Conservation (phyloP, 1,140 invertebrate species). For the Trypoxylus dichotomus region DNA sequence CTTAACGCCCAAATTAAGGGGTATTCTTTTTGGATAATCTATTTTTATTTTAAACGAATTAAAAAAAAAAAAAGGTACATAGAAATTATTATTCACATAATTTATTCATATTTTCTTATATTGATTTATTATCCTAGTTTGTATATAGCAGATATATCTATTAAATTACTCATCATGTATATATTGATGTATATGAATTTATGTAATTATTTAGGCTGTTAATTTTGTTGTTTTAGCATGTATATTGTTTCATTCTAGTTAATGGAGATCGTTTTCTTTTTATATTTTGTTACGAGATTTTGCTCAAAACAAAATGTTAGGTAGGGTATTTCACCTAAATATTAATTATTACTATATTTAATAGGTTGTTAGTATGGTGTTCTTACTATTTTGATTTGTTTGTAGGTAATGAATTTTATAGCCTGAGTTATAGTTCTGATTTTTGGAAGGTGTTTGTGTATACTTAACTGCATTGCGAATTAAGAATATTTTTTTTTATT, state of each 20-base stretch:
- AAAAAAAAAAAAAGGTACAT: not conserved
- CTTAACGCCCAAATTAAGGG: not conserved
- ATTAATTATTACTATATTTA: slow-evolving; percentile 18
- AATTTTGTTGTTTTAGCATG: not conserved
- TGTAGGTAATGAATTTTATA: not conserved
- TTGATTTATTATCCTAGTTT: not conserved
- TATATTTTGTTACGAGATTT: slow-evolving; percentile 26
- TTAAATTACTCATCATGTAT: slow-evolving; percentile 14
- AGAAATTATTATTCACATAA: no score
- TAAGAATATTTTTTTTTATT: not conserved
- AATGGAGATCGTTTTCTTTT: not conserved
- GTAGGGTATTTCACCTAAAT: slow-evolving; percentile 14
- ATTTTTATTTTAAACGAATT: not conserved
- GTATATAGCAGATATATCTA: not conserved
- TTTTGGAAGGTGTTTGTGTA: slow-evolving; percentile 14
- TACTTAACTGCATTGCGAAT: not conserved
- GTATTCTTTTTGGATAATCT: not conserved
- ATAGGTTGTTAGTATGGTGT: slow-evolving; percentile 16
- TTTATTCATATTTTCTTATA: not conserved
- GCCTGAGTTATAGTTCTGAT: not conserved
- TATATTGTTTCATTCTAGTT: not conserved
- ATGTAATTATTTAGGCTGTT: not conserved
- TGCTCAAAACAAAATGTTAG: slow-evolving; percentile 28
- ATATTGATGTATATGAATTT: not conserved
- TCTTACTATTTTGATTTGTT: slow-evolving; percentile 17